These are phyloP conservation scores for Sinhomidia bicolor DNA, from an alignment of 2,888 invertebrate species.

Conservation along the genomic window DNA sequence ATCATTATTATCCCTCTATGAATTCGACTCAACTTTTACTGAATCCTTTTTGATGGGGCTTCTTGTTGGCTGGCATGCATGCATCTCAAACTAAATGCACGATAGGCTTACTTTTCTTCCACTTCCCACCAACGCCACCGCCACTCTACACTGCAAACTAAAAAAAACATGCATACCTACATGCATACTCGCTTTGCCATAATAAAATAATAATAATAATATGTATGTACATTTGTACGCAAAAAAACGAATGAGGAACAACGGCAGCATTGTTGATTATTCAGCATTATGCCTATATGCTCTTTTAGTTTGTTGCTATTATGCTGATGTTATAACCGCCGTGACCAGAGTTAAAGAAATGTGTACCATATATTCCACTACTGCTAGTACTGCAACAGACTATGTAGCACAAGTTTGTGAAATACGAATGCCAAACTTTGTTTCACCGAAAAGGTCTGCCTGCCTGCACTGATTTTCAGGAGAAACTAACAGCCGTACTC, in stretches of 20 bases:
- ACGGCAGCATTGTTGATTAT: background rate
- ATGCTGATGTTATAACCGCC: background rate
- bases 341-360: background rate
- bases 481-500: background rate
- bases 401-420: background rate
- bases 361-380: background rate
- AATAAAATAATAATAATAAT: background rate
- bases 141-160: too few species aligned
- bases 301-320: background rate
- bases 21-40: constrained; percentile 72
- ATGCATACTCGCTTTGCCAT: too few species aligned
- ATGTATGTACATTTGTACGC: background rate
- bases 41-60: constrained; percentile 71
- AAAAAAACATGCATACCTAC: too few species aligned
- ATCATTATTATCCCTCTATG: constrained; percentile 72
- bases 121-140: too few species aligned
- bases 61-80: constrained; percentile 32
- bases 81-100: too few species aligned
- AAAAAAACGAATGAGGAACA: background rate
- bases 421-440: constrained; percentile 21
- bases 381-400: background rate
- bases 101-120: background rate
- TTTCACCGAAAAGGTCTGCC: background rate
- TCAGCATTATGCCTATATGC: background rate
- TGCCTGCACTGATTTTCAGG: background rate